phyloP scores from a whole-genome alignment of 2,113 vertebrate genomes.

The Gymnocephalus cernua region DNA sequence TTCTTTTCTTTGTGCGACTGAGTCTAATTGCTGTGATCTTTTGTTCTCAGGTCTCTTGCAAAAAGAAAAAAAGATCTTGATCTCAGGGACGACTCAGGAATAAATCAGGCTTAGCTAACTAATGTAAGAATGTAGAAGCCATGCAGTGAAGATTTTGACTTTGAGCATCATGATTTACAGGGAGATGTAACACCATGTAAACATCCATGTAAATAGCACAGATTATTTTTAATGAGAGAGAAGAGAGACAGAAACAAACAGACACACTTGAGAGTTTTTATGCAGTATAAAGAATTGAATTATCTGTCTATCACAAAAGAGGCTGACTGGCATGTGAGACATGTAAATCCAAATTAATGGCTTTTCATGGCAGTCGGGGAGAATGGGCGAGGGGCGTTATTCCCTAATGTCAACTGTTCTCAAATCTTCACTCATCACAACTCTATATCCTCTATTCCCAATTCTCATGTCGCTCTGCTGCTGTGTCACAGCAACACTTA shows the following conservation, averaged over 20 bases:
- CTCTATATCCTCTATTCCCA: constrained; percentile 51
- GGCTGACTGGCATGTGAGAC: constrained; percentile 50
- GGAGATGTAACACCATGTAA: constrained; percentile 2
- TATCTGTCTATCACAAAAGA: constrained; percentile 54
- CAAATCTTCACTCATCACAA: constrained; percentile 62
- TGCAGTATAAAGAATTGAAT: constrained; percentile 48
- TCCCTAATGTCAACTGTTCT: constrained; percentile 61
- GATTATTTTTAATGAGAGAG: not conserved
- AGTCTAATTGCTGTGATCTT: not conserved
- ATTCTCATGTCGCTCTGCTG: constrained; percentile 42
- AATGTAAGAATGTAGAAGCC: not conserved
- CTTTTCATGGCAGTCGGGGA: constrained; percentile 57
- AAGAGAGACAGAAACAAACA: not conserved
- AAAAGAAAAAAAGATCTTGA: not conserved
- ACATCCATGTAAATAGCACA: constrained; percentile 12
- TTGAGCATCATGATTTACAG: not conserved
- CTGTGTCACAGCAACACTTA: constrained; percentile 38
- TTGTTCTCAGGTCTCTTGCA: not conserved
- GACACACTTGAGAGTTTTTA: constrained; percentile 42
- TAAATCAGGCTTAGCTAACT: not conserved
- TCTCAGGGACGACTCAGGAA: not conserved
- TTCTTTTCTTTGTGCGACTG: not conserved
- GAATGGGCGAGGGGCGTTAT: constrained; percentile 29
- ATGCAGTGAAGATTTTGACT: not conserved
- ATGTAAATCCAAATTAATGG: constrained; percentile 73